A percentile compares a stretch with the other conserved stretches of the same genome.
phyloP scores from a whole-genome alignment of 2,113 vertebrate genomes.

The Pleuronectes platessa region DNA sequence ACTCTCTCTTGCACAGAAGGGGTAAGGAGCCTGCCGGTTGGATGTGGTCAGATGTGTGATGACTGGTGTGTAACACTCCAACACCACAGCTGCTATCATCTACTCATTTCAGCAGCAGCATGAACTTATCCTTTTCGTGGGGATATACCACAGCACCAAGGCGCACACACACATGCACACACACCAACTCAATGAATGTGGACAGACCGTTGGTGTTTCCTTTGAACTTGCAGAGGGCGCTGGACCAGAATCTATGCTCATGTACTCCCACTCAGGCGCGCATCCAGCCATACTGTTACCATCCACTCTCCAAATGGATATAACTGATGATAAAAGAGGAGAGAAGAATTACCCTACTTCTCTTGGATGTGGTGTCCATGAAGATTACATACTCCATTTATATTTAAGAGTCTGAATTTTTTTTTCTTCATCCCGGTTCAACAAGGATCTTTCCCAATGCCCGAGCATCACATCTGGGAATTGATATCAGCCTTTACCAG shows the following conservation, averaged over 20 bases:
- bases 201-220: conserved; percentile 5
- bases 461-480: conserved; percentile 23
- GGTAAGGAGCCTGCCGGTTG: neutral
- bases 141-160: conserved; percentile 5
- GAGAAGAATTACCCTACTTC: conserved; percentile 27
- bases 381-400: conserved; percentile 43
- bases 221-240: conserved; percentile 11
- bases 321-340: conserved; percentile 49
- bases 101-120: conserved; percentile 17
- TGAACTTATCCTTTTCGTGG: conserved; percentile 1
- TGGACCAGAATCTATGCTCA: conserved; percentile 19
- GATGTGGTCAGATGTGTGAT: conserved; percentile 3
- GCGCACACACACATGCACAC: neutral
- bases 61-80: conserved; percentile 21
- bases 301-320: conserved; percentile 29
- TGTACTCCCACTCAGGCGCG: conserved; percentile 18
- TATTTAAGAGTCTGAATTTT: conserved; percentile 23
- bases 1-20: neutral
- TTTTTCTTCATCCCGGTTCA: conserved; percentile 12
- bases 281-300: conserved; percentile 54
- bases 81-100: neutral
- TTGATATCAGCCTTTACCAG: conserved; percentile 13
- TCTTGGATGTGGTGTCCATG: conserved; percentile 18
- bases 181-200: conserved; percentile 6
- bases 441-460: neutral